phyloP scores from a whole-genome alignment of 2,888 invertebrate species.

The Carpatolechia fugitivella region DNA sequence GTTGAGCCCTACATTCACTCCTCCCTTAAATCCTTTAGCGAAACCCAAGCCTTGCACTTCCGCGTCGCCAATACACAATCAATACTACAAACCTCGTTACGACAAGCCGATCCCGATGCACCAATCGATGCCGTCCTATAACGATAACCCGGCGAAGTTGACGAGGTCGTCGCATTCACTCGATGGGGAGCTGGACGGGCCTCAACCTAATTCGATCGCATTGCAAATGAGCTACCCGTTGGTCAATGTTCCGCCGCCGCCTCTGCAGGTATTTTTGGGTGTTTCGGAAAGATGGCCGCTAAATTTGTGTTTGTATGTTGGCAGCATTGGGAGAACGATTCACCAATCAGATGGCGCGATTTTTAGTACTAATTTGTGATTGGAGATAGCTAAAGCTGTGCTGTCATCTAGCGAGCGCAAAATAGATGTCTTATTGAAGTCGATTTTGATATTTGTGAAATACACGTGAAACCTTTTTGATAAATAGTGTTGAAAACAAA shows the following conservation, averaged over 20 bases:
- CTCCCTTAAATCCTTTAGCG: conserved; percentile 42
- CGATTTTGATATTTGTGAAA: no score
- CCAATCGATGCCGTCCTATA: conserved; percentile 53
- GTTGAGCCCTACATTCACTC: conserved; percentile 33
- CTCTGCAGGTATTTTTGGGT: conserved; percentile 53
- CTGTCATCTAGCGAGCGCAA: not conserved
- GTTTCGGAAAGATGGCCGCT: conserved; percentile 19
- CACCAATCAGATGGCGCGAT: not conserved
- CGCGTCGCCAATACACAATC: conserved; percentile 32
- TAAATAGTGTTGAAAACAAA: no score
- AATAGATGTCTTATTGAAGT: no score
- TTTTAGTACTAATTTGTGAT: not conserved
- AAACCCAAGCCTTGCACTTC: conserved; percentile 41
- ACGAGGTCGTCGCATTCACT: conserved; percentile 61
- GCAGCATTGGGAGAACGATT: not conserved
- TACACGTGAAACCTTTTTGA: no score
- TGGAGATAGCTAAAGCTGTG: not conserved
- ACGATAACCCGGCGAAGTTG: conserved; percentile 40
- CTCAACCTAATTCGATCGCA: conserved; percentile 80
- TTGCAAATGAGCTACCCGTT: conserved; percentile 83
- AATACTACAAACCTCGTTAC: conserved; percentile 39
- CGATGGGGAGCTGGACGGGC: conserved; percentile 63
- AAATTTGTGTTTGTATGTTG: not conserved
- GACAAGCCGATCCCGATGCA: conserved; percentile 45
- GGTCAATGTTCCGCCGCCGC: conserved; percentile 77